phyloP scores from a whole-genome alignment of 2,797 vertebrate genomes.

The Stomatorhinus walkeri region DNA sequence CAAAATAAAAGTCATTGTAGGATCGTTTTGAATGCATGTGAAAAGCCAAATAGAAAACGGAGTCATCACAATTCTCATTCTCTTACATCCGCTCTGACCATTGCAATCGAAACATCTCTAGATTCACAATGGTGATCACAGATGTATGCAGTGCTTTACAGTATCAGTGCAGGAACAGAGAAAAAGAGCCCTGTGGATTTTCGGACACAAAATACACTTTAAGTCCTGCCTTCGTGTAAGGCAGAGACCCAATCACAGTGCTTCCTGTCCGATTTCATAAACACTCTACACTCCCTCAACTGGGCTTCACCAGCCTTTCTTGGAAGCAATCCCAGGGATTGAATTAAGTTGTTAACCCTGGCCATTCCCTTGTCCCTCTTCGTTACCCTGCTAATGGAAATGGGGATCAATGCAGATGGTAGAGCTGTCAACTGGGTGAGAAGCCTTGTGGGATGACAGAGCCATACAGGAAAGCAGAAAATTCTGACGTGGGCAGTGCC shows the following conservation, averaged over 20 bases:
- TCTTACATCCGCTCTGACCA: neutral
- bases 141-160: neutral
- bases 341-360: conserved; percentile 74
- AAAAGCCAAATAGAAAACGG: neutral
- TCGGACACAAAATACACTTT: neutral
- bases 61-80: neutral
- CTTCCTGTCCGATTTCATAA: conserved; percentile 35
- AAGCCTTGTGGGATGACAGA: conserved; percentile 1
- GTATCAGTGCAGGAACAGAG: neutral
- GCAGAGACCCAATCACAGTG: neutral
- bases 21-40: neutral
- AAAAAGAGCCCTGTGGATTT: neutral
- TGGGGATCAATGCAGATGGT: conserved; percentile 62
- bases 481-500: neutral
- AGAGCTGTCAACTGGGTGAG: conserved; percentile 58
- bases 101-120: neutral
- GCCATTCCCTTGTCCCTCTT: conserved; percentile 63
- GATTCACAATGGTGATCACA: neutral
- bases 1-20: neutral
- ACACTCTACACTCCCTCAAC: conserved; percentile 36
- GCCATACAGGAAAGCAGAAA: conserved; percentile 5
- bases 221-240: neutral
- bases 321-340: conserved; percentile 61
- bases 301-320: conserved; percentile 42
- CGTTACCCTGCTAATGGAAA: conserved; percentile 68